phyloP scores from a whole-genome alignment of 2,888 invertebrate species.

The Pandemis corylana region DNA sequence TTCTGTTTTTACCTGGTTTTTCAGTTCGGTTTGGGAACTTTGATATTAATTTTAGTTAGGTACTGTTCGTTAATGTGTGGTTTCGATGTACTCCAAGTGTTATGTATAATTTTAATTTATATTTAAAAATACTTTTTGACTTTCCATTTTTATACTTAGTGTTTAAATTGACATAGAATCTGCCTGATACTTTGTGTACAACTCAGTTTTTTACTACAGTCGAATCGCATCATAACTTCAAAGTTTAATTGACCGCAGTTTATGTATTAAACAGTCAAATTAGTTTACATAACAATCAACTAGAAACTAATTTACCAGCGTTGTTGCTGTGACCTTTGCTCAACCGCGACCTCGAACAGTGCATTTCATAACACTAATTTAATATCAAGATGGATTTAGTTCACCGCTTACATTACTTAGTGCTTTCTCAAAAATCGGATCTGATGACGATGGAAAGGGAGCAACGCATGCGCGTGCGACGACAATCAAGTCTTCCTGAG shows the following conservation, averaged over 20 bases:
- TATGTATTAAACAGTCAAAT: constrained; percentile 27
- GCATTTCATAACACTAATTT: constrained; percentile 37
- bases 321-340: constrained; percentile 32
- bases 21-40: constrained; percentile 23
- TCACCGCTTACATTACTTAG: constrained; percentile 80
- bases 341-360: constrained; percentile 26
- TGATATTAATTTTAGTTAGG: neutral
- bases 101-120: neutral
- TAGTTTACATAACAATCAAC: constrained; percentile 14
- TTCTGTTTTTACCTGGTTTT: constrained; percentile 3
- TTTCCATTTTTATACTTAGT: neutral
- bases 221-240: neutral
- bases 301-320: constrained; percentile 14
- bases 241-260: constrained; percentile 9
- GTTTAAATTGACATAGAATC: neutral
- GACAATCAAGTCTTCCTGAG: constrained; percentile 81
- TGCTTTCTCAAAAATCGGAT: constrained; percentile 81
- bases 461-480: constrained; percentile 75
- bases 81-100: neutral
- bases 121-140: neutral
- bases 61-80: neutral
- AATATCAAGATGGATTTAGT: constrained; percentile 75
- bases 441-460: constrained; percentile 82
- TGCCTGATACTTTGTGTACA: neutral
- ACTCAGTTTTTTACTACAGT: neutral